A percentile compares a stretch with the other conserved stretches of the same genome.
Evolutionary conservation across 2,113 vertebrate species (phyloP).

Genomic region (Larimichthys crocea): DNA sequence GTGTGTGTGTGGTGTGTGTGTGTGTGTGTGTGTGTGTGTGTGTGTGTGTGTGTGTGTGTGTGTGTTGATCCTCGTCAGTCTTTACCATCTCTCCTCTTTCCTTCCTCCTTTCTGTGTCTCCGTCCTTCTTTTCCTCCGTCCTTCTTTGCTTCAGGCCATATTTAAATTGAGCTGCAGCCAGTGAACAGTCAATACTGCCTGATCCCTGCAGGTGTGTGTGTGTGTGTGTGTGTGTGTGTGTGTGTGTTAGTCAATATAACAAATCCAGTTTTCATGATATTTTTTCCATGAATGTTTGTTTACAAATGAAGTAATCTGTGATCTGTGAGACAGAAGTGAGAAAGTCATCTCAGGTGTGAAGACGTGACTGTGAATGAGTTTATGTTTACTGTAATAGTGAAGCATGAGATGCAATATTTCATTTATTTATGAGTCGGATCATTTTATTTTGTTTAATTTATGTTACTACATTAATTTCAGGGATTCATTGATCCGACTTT

Average conservation of each 20-base stretch:
- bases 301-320: background rate
- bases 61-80: conserved; percentile 5
- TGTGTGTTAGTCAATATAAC: background rate
- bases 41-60: background rate
- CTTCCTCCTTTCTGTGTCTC: background rate
- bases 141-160: conserved; percentile 31
- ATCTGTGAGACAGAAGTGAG: background rate
- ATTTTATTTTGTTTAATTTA: background rate
- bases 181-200: conserved; percentile 32
- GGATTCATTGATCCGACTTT: background rate
- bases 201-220: conserved; percentile 15
- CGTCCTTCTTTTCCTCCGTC: background rate
- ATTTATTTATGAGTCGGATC: background rate
- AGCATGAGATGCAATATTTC: too few relatives aligned
- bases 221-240: too few relatives aligned
- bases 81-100: background rate
- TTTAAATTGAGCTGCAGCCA: conserved; percentile 49
- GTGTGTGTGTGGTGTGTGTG: conserved; percentile 25
- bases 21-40: conserved; percentile 17
- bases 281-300: background rate
- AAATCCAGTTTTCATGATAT: background rate
- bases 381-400: background rate
- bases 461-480: background rate
- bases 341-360: background rate
- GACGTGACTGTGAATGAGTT: background rate